Conservation (phyloP, 1,140 invertebrate species). For the Sarcophaga bullata region DNA sequence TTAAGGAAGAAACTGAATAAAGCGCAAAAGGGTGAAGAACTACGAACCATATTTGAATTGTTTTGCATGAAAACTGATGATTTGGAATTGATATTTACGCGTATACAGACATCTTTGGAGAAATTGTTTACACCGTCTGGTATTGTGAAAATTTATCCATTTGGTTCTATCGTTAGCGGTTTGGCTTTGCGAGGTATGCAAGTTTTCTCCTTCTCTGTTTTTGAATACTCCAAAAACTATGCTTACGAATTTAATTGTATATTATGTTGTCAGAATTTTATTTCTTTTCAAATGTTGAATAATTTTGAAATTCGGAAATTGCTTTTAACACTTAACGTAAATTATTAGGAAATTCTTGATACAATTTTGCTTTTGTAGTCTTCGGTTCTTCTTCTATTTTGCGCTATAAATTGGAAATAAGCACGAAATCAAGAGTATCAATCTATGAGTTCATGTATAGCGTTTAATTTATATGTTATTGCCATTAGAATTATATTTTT, state of each 20-base stretch:
- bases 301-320: too few relatives aligned
- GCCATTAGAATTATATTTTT: too few relatives aligned
- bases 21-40: slow-evolving; percentile 45
- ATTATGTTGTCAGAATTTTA: too few relatives aligned
- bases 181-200: slow-evolving; percentile 54
- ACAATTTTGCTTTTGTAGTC: too few relatives aligned
- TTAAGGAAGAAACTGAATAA: slow-evolving; percentile 29
- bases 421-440: too few relatives aligned
- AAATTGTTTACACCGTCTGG: slow-evolving; percentile 43
- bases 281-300: too few relatives aligned
- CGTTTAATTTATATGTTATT: too few relatives aligned
- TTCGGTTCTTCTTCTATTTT: too few relatives aligned
- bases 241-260: background rate
- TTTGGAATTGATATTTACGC: slow-evolving; percentile 45
- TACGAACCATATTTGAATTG: slow-evolving; percentile 47
- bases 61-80: slow-evolving; percentile 47
- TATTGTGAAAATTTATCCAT: slow-evolving; percentile 49
- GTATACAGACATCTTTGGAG: slow-evolving; percentile 49
- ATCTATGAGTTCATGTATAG: too few relatives aligned
- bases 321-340: too few relatives aligned
- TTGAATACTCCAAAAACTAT: background rate
- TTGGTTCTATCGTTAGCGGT: slow-evolving; percentile 58
- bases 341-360: too few relatives aligned
- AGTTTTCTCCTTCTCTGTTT: background rate
- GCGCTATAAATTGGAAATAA: too few relatives aligned